Base-by-base conservation (phyloP, 37 sponge, comb jelly and placozoan species). In the Theonella swinhoei region DNA sequence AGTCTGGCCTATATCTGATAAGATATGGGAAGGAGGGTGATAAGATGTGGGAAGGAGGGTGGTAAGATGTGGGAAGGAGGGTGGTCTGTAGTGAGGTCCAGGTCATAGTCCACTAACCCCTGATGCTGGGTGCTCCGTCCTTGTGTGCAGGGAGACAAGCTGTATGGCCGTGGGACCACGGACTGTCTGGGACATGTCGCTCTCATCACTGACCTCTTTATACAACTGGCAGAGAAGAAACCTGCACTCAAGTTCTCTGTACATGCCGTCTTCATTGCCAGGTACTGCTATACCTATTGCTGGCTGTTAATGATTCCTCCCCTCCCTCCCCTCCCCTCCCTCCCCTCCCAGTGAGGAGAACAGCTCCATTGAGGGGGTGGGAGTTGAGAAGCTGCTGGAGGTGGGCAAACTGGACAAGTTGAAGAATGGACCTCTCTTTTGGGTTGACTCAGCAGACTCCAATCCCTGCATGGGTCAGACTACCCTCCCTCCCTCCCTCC, bases 111-210 rank as follows among this genome's bases (percentile, higher is more conserved):
- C n/a, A n/a, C n/a, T n/a, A n/a, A n/a, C n/a, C n/a, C n/a, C n/a
- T n/a, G n/a, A n/a, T n/a, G n/a, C n/a, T n/a, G n/a, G n/a, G n/a
- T n/a, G n/a, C n/a, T n/a, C n/a, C n/a, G n/a, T n/a, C n/a, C n/a
- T n/a, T n/a, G 54, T 71, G 19, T 32, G 30, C 69, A 89, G 85
- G 92, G 88, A 33, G 92, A 92, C 82, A 92, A 88, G 83, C 74
- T 92, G 85, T 92, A 88, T 75, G 92, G 88, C 20, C 75, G 92
- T 28, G 92, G 92, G 26, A 92, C 92, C 17, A 92, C 92, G 26
- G 92, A 92, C 79, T 92, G 92, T 61, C 88, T 93, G 19, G 93
- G 93, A 24, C 93, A 93, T 36, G 93, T 93, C 28, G 93, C 93
- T 32, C 76, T 93, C 20, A 85, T 93, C 63, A 93, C 93, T 0